Base-by-base conservation (phyloP, 2,113 vertebrate genomes). In the Synodontis membranacea region DNA sequence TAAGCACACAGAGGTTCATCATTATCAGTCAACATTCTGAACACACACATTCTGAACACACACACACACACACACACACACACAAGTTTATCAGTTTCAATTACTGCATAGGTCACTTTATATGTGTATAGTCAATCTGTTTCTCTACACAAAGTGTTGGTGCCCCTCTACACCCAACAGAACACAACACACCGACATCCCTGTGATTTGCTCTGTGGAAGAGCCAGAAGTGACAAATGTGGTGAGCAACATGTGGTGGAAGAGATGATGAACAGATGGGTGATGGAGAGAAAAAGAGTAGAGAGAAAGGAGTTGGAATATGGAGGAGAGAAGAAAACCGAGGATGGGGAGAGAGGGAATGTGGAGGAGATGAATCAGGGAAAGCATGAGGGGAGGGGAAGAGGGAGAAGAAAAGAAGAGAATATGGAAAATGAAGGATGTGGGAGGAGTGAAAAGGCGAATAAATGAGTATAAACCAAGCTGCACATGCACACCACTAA, bases 271-370 rank as follows among this genome's bases (percentile, higher is more conserved):
- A 31, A n/a, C 50, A 80, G 34, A 80, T 39, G 37, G 54, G 19
- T 58, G 37, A 60, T 39, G 54, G 34, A 44, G 70, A 74, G 66
- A 74, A 14, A 74, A 28, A 44, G 42, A 28, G 23, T n/a, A n/a
- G 23, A 74, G 39, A 46, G 68, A 44, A 5, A 44, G 25, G 23
- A 19, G 21, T 0, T 37, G 66, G 66, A 72, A 72, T 23, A 72
- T 39, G n/a, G 31, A 54, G 15, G 23, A 80, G 21, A 34, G n/a
- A 52, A 37, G 23, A 34, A 56, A 37, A 25, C 4, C 54, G 75
- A 31, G 91, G 90, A 88, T 92, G 89, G 70, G 80, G 17, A 11
- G 19, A 52, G 54, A 58, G 50, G 37, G 15, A 56, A 58, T 12
- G 50, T 37, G 21, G 50, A 54, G 39, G 21, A 39, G 52, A 58